Evolutionary conservation across 2,113 vertebrate species (phyloP).

Genomic region (Junco hyemalis): DNA sequence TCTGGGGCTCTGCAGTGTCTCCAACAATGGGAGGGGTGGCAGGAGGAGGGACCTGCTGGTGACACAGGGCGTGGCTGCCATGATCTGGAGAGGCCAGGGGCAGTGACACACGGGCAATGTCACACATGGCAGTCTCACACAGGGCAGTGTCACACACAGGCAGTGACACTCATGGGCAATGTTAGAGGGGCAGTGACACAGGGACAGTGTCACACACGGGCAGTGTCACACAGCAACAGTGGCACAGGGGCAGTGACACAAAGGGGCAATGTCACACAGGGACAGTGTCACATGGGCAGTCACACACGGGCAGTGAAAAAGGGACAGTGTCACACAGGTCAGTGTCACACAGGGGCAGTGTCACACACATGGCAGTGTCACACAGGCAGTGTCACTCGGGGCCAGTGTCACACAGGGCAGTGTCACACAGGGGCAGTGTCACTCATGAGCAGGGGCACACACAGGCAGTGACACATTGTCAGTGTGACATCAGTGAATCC

Average conservation of each 20-base stretch:
- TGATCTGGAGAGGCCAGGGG: not conserved
- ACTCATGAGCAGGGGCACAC: not conserved
- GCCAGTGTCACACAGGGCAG: not conserved
- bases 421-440: not conserved
- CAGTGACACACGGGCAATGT: no score
- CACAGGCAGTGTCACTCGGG: not conserved
- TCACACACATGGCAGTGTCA: not conserved
- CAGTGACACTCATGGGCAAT: no score
- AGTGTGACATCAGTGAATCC: not conserved
- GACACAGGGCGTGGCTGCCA: rapidly evolving
- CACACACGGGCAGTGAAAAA: not conserved
- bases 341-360: not conserved
- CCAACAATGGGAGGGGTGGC: not conserved
- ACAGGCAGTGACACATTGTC: not conserved
- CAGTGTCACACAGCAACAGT: no score
- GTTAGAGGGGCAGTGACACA: no score
- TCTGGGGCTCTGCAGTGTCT: not conserved
- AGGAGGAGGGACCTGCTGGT: not conserved
- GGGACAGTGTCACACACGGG: no score
- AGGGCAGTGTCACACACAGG: no score
- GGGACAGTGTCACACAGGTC: not conserved
- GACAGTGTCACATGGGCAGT: not conserved
- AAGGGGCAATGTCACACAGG: no score
- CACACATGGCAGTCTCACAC: no score
- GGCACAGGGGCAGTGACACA: not conserved